phyloP scores from a whole-genome alignment of 2,797 vertebrate species.

The Ciconia nigra region DNA sequence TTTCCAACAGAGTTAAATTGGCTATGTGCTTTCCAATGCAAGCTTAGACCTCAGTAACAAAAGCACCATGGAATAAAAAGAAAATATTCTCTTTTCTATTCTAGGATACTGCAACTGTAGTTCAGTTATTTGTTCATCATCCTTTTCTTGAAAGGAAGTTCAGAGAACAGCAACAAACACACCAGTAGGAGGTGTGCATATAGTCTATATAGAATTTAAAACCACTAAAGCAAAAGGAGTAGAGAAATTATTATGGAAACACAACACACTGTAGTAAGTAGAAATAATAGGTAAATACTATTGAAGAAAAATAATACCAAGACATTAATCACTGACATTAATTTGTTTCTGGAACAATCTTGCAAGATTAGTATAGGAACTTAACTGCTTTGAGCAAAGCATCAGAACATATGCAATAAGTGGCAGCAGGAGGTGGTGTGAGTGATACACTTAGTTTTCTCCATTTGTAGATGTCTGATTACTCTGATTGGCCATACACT shows the following conservation, averaged over 20 bases:
- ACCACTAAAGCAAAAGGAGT: not conserved
- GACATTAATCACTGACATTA: not conserved
- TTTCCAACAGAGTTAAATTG: not conserved
- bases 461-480: not conserved
- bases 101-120: not conserved
- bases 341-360: not conserved
- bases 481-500: not conserved
- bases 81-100: not conserved
- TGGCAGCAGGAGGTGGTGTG: rapidly evolving
- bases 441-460: not conserved
- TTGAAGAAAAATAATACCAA: not conserved
- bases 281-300: not conserved
- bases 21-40: not conserved
- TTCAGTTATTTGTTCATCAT: not conserved
- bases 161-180: not conserved
- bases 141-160: not conserved
- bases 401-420: not conserved
- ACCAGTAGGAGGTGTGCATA: not conserved
- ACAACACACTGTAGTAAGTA: not conserved
- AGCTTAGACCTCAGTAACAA: not conserved
- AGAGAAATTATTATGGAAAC: not conserved
- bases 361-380: not conserved
- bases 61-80: not conserved
- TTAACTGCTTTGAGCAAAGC: not conserved
- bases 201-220: not conserved